Conservation (phyloP, 2,113 vertebrate species). For the Pungitius pungitius region DNA sequence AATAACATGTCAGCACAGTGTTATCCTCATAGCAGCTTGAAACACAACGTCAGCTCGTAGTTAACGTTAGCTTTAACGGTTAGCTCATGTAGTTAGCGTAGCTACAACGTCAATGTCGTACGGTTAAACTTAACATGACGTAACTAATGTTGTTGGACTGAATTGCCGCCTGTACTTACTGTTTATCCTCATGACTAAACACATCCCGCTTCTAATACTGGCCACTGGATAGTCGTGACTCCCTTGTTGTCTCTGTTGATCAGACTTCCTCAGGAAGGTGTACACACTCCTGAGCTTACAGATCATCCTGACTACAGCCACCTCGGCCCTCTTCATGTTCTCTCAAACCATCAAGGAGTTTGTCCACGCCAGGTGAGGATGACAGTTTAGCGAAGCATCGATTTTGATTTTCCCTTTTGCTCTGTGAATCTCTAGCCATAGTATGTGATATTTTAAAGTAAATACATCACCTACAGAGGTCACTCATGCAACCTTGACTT, state of each 20-base stretch:
- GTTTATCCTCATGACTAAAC: background rate
- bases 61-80: background rate
- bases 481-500: no score
- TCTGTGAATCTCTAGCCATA: background rate
- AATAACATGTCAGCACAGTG: no score
- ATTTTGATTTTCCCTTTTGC: background rate
- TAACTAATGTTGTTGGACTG: background rate
- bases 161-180: background rate
- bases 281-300: constrained; percentile 92
- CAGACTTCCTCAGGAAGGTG: constrained; percentile 94
- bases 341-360: constrained; percentile 85
- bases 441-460: no score
- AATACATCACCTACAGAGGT: no score
- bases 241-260: background rate
- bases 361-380: constrained; percentile 86
- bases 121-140: background rate
- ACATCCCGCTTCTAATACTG: background rate
- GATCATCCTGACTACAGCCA: constrained; percentile 89
- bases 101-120: background rate
- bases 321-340: constrained; percentile 87
- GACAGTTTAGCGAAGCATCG: background rate
- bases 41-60: background rate
- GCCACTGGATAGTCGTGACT: background rate
- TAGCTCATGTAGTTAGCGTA: background rate
- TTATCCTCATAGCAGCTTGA: background rate